Evolutionary conservation across 2,113 vertebrate species (phyloP), one percentile per base, ranked within the genome.

Genomic region (Seriola aureovittata): DNA sequence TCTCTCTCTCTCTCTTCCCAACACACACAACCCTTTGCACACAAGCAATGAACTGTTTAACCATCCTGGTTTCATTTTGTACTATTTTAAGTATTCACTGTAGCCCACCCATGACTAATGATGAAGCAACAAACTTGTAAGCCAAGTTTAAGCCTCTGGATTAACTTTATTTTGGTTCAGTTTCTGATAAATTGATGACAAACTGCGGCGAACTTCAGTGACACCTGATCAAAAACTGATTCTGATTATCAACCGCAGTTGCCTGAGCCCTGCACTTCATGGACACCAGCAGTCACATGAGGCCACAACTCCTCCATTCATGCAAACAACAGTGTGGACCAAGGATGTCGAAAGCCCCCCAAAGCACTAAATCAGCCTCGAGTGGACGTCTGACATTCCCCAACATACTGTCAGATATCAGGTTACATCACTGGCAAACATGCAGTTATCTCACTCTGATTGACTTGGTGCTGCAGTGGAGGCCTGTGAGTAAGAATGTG

Each of bases 371-470:
- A 58, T 86, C 74, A 86, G 77, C 74, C 78, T 90, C 2, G 63
- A 91, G 88, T 60, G 70, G 88, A 88, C 88, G 80, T 93, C 81
- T 90, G 91, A 93, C 91, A 93, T 92, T 94, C 91, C 91, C 85
- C 90, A 85, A 89, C 84, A 84, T 62, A 85, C 90, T 93, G 92
- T 93, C 94, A 94, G n/a, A 84, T 91, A 92, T 94, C 94, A 78
- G 85, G 87, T 93, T 93, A 90, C 91, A 90, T 93, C 83, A 93
- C 75, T 57, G 78, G 84, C 83, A 93, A 92, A 86, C 90, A 91
- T 75, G 78, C 75, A 52, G 73, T 81, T 75, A 91, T 84, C 89
- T 88, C 82, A 55, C 50, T 77, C 50, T 48, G 72, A 78, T 19
- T 60, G 78, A 73, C 46, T 74, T 12, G 1, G 23, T 23, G 73